These are phyloP conservation scores for Nomada ferruginata DNA, from an alignment of 2,888 invertebrate species.

Conservation along the genomic window DNA sequence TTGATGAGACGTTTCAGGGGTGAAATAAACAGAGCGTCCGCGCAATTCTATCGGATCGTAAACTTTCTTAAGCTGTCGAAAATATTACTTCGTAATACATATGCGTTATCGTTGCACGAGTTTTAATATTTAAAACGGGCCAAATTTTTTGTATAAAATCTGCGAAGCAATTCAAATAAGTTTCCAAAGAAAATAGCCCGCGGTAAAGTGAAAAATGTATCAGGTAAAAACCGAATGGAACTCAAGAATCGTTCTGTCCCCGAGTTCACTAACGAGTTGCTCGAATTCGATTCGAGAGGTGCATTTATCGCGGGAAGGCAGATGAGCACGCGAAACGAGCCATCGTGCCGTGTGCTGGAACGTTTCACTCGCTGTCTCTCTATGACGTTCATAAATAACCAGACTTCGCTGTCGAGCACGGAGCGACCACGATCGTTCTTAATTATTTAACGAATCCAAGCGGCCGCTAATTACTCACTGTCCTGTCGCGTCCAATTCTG, in stretches of 20 bases:
- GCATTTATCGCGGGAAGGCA: constrained; percentile 11
- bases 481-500: constrained; percentile 34
- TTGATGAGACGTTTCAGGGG: background rate
- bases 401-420: constrained; percentile 7
- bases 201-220: no score
- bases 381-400: constrained; percentile 51
- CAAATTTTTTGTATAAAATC: no score
- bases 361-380: constrained; percentile 22
- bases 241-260: constrained; percentile 12
- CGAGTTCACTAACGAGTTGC: constrained; percentile 25
- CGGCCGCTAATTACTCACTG: constrained; percentile 55
- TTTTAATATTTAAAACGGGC: no score
- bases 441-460: constrained; percentile 61
- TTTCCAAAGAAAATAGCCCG: no score
- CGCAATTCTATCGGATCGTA: no score
- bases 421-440: constrained; percentile 37
- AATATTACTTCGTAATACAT: no score
- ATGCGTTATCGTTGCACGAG: no score
- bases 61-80: no score
- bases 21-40: background rate
- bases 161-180: no score
- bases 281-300: background rate
- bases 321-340: background rate
- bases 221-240: background rate
- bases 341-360: constrained; percentile 19